Conservation (phyloP, 1,140 invertebrate species). For the Bombus balteatus region DNA sequence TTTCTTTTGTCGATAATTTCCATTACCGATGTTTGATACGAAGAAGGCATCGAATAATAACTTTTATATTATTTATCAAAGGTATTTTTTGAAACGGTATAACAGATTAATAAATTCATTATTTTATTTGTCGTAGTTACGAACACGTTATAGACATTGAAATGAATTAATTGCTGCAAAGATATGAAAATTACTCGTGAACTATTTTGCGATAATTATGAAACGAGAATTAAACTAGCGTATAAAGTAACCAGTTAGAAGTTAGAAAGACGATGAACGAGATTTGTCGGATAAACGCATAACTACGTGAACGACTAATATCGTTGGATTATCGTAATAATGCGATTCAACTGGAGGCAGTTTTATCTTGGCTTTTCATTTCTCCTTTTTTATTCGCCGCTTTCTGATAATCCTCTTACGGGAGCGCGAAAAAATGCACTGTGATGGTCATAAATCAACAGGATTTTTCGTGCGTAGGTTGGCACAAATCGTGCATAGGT, state of each 20-base stretch:
- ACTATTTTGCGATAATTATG: background rate
- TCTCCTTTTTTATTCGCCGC: background rate
- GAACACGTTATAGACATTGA: background rate
- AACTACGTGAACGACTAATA: slow-evolving; percentile 3
- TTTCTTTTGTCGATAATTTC: background rate
- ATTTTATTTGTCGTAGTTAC: too few relatives aligned
- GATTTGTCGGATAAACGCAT: background rate
- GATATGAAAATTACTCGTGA: background rate
- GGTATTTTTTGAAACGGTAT: too few relatives aligned
- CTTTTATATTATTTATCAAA: too few relatives aligned
- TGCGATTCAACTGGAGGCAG: background rate
- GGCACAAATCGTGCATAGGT: background rate
- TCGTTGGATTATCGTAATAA: slow-evolving; percentile 22
- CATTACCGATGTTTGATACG: background rate
- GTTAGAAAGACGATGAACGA: background rate
- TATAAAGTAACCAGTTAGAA: too few relatives aligned
- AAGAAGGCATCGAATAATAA: background rate
- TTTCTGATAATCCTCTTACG: slow-evolving; percentile 21
- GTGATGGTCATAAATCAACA: slow-evolving; percentile 16
- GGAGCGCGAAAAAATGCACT: background rate
- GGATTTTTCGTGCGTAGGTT: background rate
- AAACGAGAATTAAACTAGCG: too few relatives aligned
- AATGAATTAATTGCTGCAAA: background rate
- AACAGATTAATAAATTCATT: too few relatives aligned
- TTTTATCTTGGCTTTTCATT: slow-evolving; percentile 4